A percentile compares a stretch with the other conserved stretches of the same genome.
Evolutionary conservation across 1,140 invertebrate species (phyloP).

Genomic region (Plectrocnemia conspersa): DNA sequence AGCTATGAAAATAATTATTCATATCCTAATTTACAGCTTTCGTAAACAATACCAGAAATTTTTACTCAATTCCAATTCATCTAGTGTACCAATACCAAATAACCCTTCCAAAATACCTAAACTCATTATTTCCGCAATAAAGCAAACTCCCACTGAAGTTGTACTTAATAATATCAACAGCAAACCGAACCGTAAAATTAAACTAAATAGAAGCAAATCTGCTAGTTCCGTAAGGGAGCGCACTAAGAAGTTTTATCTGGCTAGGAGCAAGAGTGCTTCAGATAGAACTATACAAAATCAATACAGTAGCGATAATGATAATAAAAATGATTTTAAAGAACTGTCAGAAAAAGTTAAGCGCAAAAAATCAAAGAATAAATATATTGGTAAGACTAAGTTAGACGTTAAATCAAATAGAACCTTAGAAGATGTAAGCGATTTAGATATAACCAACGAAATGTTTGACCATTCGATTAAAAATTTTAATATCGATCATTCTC

Average conservation of each 20-base stretch:
- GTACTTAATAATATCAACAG: too few relatives aligned
- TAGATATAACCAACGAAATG: conserved; percentile 24
- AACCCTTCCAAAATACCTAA: too few relatives aligned
- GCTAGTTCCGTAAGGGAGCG: conserved; percentile 28
- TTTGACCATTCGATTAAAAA: conserved; percentile 27
- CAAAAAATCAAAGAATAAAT: too few relatives aligned
- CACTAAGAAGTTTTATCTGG: conserved; percentile 27
- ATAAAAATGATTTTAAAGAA: neutral
- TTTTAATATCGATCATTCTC: conserved; percentile 27
- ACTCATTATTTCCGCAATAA: too few relatives aligned
- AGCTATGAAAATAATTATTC: conserved; percentile 19
- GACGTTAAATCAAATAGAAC: neutral
- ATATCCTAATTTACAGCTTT: too few relatives aligned
- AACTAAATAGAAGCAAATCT: conserved; percentile 21
- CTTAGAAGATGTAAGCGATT: conserved; percentile 20
- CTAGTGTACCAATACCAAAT: too few relatives aligned
- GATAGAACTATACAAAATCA: neutral
- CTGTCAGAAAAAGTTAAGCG: neutral
- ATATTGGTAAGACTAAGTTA: too few relatives aligned
- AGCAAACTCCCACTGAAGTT: too few relatives aligned
- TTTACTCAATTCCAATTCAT: too few relatives aligned
- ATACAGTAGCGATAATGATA: conserved; percentile 33
- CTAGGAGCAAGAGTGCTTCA: conserved; percentile 25
- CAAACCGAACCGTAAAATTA: conserved; percentile 12
- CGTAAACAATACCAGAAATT: too few relatives aligned